Conservation (phyloP, 2,113 vertebrate species). For the Varanus komodoensis region DNA sequence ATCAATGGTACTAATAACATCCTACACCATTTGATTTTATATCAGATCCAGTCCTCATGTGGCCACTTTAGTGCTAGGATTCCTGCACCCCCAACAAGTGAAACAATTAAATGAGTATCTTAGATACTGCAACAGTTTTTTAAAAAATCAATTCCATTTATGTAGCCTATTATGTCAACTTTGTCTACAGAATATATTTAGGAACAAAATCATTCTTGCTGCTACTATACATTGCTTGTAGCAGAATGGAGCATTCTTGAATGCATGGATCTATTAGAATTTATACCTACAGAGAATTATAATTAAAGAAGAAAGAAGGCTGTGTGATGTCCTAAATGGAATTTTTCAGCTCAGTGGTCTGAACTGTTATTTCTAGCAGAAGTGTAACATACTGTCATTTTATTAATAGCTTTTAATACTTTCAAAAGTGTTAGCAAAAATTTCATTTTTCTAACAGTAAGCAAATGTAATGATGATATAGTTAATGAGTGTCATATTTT, state of each 20-base stretch:
- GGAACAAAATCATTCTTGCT: background rate
- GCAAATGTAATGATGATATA: background rate
- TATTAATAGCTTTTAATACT: constrained; percentile 30
- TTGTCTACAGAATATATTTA: constrained; percentile 32
- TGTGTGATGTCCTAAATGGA: constrained; percentile 11
- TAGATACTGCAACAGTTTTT: constrained; percentile 24
- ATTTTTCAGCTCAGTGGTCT: constrained; percentile 25
- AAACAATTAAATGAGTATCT: constrained; percentile 2
- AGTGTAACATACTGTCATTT: background rate
- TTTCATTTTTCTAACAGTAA: constrained; percentile 22
- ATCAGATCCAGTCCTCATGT: constrained; percentile 15
- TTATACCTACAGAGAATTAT: constrained; percentile 38
- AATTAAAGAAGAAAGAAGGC: constrained; percentile 45
- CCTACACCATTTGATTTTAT: background rate
- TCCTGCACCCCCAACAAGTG: background rate
- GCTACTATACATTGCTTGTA: constrained; percentile 50
- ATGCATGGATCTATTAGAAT: constrained; percentile 45
- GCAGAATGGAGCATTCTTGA: constrained; percentile 19
- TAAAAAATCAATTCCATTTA: constrained; percentile 23
- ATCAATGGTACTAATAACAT: constrained; percentile 17
- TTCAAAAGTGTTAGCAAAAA: constrained; percentile 1
- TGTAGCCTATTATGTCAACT: constrained; percentile 37
- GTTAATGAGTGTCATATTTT: background rate
- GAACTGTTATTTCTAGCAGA: constrained; percentile 32
- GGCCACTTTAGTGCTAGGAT: background rate